phyloP scores from a whole-genome alignment of 2,888 invertebrate genomes.

The Neria commutata region DNA sequence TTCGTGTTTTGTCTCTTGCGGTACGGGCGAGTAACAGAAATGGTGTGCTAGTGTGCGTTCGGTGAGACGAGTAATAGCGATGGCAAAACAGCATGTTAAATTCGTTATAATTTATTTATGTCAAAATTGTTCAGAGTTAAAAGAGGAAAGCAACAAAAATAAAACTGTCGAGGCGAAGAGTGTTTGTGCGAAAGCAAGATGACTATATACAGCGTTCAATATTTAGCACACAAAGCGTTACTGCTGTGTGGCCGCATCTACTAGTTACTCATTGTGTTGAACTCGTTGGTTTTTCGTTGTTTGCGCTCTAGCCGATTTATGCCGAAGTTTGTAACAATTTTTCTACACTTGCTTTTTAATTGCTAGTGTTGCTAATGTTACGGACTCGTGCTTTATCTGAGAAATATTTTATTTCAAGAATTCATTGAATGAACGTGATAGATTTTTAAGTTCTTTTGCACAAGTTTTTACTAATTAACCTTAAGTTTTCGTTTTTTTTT shows the following conservation, averaged over 20 bases:
- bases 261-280: constrained; percentile 29
- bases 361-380: constrained; percentile 32
- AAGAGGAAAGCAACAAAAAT: constrained; percentile 8
- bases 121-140: constrained; percentile 3
- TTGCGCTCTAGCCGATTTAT: constrained; percentile 31
- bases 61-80: constrained; percentile 15
- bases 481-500: too few species aligned
- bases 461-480: too few species aligned
- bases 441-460: too few species aligned
- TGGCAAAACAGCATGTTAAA: constrained; percentile 21
- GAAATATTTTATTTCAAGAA: too few species aligned
- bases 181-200: background rate
- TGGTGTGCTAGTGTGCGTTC: background rate
- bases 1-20: constrained; percentile 14
- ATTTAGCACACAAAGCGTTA: constrained; percentile 26
- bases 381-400: too few species aligned
- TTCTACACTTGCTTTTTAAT: constrained; percentile 41
- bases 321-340: constrained; percentile 34
- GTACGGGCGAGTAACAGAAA: constrained; percentile 1
- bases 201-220: background rate
- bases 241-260: constrained; percentile 28
- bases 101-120: constrained; percentile 9
- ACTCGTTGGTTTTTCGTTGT: constrained; percentile 23
- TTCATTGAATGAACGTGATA: too few species aligned
- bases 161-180: background rate